Conservation (phyloP, 2,888 invertebrate species). For the Antheraea yamamai region DNA sequence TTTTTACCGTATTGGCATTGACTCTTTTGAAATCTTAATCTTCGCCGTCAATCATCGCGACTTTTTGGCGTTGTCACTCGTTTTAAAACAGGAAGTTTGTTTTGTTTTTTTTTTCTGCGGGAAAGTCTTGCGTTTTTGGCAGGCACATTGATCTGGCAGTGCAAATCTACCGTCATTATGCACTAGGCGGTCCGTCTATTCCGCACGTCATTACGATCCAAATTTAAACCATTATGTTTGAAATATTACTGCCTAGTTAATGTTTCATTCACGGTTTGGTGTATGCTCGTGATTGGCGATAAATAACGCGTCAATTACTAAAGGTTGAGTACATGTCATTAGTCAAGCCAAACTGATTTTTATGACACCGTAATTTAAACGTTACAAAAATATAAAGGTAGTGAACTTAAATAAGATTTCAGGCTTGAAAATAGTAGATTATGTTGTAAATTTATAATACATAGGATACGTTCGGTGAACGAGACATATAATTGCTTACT, state of each 20-base stretch:
- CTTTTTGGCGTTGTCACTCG: constrained; percentile 56
- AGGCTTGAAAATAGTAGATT: constrained; percentile 4
- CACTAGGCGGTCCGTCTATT: constrained; percentile 50
- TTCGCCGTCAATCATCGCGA: constrained; percentile 49
- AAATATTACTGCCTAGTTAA: constrained; percentile 57
- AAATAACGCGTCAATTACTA: constrained; percentile 37
- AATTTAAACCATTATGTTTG: constrained; percentile 63
- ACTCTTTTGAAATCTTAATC: constrained; percentile 58
- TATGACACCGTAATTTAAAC: constrained; percentile 12
- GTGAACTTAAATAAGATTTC: constrained; percentile 4
- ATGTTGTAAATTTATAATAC: not conserved
- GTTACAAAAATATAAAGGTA: constrained; percentile 1
- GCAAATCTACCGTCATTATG: constrained; percentile 51
- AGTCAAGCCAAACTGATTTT: constrained; percentile 12
- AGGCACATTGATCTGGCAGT: constrained; percentile 40
- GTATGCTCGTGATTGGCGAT: constrained; percentile 33
- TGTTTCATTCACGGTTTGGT: constrained; percentile 46
- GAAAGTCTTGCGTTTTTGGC: constrained; percentile 51
- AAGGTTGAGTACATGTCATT: constrained; percentile 27
- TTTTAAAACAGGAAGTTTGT: constrained; percentile 50
- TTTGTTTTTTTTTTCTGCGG: constrained; percentile 41
- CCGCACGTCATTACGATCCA: constrained; percentile 57
- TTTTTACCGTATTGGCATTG: constrained; percentile 70
- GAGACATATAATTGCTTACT: not conserved
- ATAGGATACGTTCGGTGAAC: not conserved